Evolutionary conservation across 1,140 invertebrate genomes (phyloP), one percentile per base, ranked within the genome.

Genomic region (Platyura marginata): DNA sequence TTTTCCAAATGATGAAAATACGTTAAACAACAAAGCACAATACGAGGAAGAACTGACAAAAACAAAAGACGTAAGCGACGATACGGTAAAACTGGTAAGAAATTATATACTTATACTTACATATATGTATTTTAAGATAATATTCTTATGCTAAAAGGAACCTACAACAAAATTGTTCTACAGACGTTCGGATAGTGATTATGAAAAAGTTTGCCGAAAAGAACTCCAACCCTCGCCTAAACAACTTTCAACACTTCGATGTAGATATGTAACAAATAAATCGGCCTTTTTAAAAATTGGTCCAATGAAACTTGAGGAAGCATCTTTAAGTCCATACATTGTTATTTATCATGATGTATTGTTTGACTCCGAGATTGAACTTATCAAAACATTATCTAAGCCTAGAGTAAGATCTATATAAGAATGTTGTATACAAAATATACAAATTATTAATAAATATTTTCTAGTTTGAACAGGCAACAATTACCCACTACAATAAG

Each of bases 401-500:
- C 90, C 92, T 1, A 75, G 79, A 59, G 86, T 90, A 69, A 67
- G 63, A 8, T n/a, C n/a, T 29, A n/a, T n/a, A n/a, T n/a, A n/a
- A n/a, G n/a, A n/a, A n/a, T n/a, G n/a, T n/a, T n/a, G n/a, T n/a
- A n/a, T n/a, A n/a, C n/a, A n/a, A n/a, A n/a, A n/a, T n/a, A n/a
- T n/a, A n/a, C n/a, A n/a, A n/a, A n/a, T n/a, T n/a, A n/a, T n/a
- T n/a, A n/a, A n/a, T n/a, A n/a, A n/a, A 29, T n/a, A 33, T 20
- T 49, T 65, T 70, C 4, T 63, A 92, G 79, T 84, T 98, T 54
- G 77, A 76, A 48, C 70, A 93, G 50, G 94, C 95, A 1, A 97
- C 93, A 1, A 94, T 99, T 3, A 91, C 97, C 61, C 95, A 98
- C 63, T 81, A 89, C 19, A 74, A 79, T 51, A 96, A 93, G 0